Conservation (phyloP, 2,113 vertebrate genomes). For the Chitala chitala region DNA sequence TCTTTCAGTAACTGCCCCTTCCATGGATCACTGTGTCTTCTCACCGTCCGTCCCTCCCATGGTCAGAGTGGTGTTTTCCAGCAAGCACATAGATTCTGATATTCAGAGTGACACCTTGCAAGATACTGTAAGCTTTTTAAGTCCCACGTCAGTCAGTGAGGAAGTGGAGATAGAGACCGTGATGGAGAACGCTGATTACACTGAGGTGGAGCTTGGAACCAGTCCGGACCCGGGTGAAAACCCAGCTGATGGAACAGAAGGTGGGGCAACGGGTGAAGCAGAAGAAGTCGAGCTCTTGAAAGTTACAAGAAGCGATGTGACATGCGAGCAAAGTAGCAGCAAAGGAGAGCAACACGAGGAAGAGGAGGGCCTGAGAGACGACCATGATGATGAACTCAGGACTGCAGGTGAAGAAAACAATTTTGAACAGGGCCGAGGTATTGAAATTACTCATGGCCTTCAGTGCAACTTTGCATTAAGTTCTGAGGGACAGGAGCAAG, state of each 20-base stretch:
- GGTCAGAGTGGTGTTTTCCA: neutral
- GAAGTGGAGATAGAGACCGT: conserved; percentile 10
- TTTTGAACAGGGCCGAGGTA: neutral
- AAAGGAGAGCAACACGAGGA: neutral
- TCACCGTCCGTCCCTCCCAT: neutral
- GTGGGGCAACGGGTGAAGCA: no score
- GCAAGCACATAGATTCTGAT: neutral
- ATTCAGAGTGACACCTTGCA: neutral
- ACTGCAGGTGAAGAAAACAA: neutral
- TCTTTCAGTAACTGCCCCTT: neutral
- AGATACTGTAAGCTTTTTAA: neutral
- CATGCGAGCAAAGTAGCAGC: neutral
- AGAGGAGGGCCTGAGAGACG: neutral
- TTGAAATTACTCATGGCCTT: neutral
- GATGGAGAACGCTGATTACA: conserved; percentile 1
- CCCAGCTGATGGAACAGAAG: neutral
- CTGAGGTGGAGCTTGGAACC: conserved; percentile 4
- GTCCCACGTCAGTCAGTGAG: conserved; percentile 5
- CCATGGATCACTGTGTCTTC: conserved; percentile 2
- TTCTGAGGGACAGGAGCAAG: neutral
- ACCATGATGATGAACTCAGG: neutral
- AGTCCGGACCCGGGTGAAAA: neutral
- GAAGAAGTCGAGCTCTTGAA: neutral
- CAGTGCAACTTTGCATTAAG: neutral
- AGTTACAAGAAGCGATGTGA: neutral